Percentiles rank a stretch among this genome's conserved stretches.
Evolutionary conservation across 1,140 invertebrate species (phyloP).

Genomic region (Aphelenchoides avenae): DNA sequence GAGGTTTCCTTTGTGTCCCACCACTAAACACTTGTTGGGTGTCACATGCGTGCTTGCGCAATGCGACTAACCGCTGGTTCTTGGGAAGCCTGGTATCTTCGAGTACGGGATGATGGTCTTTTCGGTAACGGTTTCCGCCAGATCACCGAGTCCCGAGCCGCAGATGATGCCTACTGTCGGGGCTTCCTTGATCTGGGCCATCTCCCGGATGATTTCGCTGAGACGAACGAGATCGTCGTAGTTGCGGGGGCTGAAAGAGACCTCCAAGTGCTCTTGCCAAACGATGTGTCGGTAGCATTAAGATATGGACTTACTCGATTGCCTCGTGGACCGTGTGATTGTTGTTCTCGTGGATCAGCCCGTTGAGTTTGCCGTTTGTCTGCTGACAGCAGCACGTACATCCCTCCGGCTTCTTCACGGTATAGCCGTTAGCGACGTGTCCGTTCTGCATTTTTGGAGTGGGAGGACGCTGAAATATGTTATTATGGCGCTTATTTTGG

Average conservation of each 20-base stretch:
- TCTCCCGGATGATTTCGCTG: slow-evolving; percentile 28
- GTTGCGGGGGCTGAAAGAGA: slow-evolving; percentile 45
- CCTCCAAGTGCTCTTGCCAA: too few relatives aligned
- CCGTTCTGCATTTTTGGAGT: too few relatives aligned
- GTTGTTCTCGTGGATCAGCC: too few relatives aligned
- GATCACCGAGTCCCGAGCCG: slow-evolving; percentile 52
- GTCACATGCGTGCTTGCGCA: not conserved
- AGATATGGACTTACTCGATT: too few relatives aligned
- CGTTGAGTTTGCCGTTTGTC: too few relatives aligned
- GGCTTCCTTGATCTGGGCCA: slow-evolving; percentile 20
- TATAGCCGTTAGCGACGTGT: too few relatives aligned
- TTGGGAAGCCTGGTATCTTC: slow-evolving; percentile 55
- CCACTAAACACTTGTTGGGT: slow-evolving; percentile 33
- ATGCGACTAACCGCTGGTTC: slow-evolving; percentile 22
- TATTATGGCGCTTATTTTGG: too few relatives aligned
- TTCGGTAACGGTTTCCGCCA: slow-evolving; percentile 44
- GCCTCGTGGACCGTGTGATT: too few relatives aligned
- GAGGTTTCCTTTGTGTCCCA: slow-evolving; percentile 55
- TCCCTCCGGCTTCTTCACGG: too few relatives aligned
- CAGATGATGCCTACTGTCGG: slow-evolving; percentile 54
- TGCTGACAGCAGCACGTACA: too few relatives aligned
- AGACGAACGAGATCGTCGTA: slow-evolving; percentile 49
- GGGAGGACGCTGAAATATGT: too few relatives aligned
- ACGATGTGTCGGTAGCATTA: too few relatives aligned
- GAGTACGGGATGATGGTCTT: slow-evolving; percentile 43